Conservation (phyloP, 2,888 invertebrate species). For the Cephonodes hylas region DNA sequence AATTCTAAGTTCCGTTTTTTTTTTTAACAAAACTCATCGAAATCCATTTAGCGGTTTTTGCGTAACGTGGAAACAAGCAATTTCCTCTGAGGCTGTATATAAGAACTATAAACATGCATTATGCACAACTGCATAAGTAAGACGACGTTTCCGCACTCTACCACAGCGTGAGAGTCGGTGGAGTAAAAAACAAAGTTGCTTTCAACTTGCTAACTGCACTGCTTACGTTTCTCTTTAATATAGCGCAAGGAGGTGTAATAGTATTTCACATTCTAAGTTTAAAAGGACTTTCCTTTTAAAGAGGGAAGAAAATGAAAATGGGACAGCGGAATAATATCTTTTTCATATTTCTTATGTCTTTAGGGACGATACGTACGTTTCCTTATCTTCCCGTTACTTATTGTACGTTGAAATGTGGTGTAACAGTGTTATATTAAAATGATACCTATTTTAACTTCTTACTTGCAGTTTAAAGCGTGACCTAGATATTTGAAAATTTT, state of each 20-base stretch:
- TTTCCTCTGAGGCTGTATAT: not conserved
- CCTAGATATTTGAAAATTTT: too few species aligned
- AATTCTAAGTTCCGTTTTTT: too few species aligned
- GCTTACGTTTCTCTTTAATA: constrained; percentile 10
- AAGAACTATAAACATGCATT: not conserved
- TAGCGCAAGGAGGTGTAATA: constrained; percentile 6
- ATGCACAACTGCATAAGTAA: not conserved
- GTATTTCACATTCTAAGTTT: constrained; percentile 11
- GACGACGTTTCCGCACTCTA: not conserved
- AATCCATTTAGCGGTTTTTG: too few species aligned
- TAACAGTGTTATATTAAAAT: not conserved
- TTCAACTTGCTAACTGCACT: constrained; percentile 7
- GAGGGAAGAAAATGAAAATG: constrained; percentile 9
- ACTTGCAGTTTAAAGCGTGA: too few species aligned
- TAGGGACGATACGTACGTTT: constrained; percentile 7
- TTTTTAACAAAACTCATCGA: too few species aligned
- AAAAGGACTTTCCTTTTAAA: constrained; percentile 12
- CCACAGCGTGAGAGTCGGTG: not conserved
- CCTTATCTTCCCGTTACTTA: not conserved
- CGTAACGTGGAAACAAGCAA: too few species aligned
- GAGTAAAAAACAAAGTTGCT: constrained; percentile 9
- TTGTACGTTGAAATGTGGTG: not conserved
- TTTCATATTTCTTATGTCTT: constrained; percentile 13
- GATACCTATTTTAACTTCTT: too few species aligned
- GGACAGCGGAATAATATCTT: constrained; percentile 9